Evolutionary conservation across 2,888 invertebrate species (phyloP), one percentile per base, ranked within the genome.

Genomic region (Aplocera efformata): DNA sequence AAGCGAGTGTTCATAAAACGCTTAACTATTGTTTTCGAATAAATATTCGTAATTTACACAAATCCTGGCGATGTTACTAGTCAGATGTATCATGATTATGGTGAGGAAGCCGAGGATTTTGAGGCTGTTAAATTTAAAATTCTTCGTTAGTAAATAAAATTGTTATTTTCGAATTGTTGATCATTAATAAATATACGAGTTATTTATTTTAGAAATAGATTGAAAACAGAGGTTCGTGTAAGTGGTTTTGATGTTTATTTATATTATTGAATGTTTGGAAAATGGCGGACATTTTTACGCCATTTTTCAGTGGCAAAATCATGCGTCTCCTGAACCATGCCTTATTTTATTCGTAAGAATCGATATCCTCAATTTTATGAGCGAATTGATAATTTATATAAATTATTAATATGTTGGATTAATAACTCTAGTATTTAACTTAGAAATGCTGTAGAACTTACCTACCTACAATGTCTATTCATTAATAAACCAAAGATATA

Each of bases 91-190:
- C 11, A 26, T 22, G 32, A 29, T 46, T 44, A 45, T 46, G 48
- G 53, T 50, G 49, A 56, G 46, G 49, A 49, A 37, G 45, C 24
- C 42, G 28, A 51, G 41, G 42, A 55, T 50, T 50, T 51, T 44
- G 58, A 61, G 63, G 63, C 58, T 63, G 61, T 61, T 60, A 48
- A 32, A 39, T 48, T 50, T 20, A 29, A 50, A 34, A 39, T 48
- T 45, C 49, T 34, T 53, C 51, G 47, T 50, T 52, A n/a, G n/a
- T n/a, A n/a, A n/a, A n/a, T 55, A 48, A 42, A 45, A 41, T 20
- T 35, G 9, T 42, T 41, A 26, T 40, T 51, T 33, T 47, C 32
- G 33, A 39, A 41, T 48, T 46, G 40, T 49, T 45, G 21, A 34
- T 51, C 21, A 30, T 41, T 42, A 39, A 38, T 13, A 23, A 24